These are phyloP conservation scores for Carettochelys insculpta DNA, from an alignment of 2,113 vertebrate genomes.

Conservation along the genomic window DNA sequence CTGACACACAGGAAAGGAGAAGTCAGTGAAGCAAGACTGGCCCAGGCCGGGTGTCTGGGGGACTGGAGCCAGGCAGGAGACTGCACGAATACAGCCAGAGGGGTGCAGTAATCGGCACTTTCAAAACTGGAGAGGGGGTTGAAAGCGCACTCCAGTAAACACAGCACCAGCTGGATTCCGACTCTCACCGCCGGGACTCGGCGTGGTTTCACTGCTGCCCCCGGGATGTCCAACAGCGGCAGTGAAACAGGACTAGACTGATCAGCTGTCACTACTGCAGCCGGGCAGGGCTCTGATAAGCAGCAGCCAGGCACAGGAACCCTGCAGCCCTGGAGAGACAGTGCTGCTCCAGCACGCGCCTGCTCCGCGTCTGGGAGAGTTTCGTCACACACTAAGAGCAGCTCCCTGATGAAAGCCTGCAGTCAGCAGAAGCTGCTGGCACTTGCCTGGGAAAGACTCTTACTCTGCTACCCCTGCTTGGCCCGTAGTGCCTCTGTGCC, in stretches of 20 bases:
- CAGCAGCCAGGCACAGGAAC: background rate
- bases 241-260: fast-evolving
- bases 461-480: too few relatives aligned
- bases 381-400: background rate
- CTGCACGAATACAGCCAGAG: too few relatives aligned
- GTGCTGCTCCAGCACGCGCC: fast-evolving
- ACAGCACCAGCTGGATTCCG: fast-evolving
- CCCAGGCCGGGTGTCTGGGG: too few relatives aligned
- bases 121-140: background rate
- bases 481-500: background rate
- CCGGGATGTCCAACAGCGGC: fast-evolving
- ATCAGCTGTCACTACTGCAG: background rate
- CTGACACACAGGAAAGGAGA: fast-evolving
- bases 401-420: background rate
- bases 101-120: background rate
- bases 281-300: background rate
- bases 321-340: background rate
- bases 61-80: background rate
- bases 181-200: fast-evolving
- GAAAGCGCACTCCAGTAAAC: background rate
- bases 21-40: too few relatives aligned
- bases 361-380: background rate
- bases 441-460: background rate
- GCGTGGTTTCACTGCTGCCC: background rate
- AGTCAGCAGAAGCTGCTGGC: background rate